Base-by-base conservation (phyloP, 2,888 invertebrate species). In the Trilocha varians region DNA sequence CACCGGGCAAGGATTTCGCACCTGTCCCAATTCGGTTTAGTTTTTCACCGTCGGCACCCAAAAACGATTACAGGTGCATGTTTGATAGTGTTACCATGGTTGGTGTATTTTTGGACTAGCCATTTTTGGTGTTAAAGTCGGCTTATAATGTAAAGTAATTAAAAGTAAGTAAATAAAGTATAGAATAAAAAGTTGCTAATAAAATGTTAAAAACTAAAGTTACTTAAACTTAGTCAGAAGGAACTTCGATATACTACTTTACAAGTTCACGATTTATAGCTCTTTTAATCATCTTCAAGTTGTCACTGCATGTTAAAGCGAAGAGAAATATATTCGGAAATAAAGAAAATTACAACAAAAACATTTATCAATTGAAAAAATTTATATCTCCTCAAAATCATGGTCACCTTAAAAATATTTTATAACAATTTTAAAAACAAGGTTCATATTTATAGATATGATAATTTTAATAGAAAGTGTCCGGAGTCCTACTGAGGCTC, bases 381-480 rank as follows among this genome's bases (percentile, higher is more conserved):
- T 25, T 25, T 25, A 3, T 2, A 25, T n/a, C n/a, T n/a, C n/a
- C n/a, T n/a, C 2, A 32, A 49, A 52, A 47, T 15, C 9, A 50
- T 62, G 62, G 62, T 52, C 37, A 60, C 50, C 56, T 54, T 55
- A 52, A 25, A 25, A 25, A 25, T 40, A 39, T 47, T 45, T 42
- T 45, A 55, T 60, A 57, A 56, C 50, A 48, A 42, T 49, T 60
- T 43, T 56, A 51, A 55, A 59, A 66, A 70, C 66, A 65, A 58
- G 62, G 54, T 50, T 49, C 54, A 60, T 57, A 67, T 71, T 71
- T 69, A 77, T 65, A 55, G 67, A 76, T 80, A 80, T 80, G 73
- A 77, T 82, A 79, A 84, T 79, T 71, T 78, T 74, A 74, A 78
- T 74, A 66, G 73, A 77, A 77, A 74, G 78, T 78, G 78, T 25